Evolutionary conservation across 2,797 vertebrate species (phyloP), one percentile per base, ranked within the genome.

Genomic region (Clarias fuscus): DNA sequence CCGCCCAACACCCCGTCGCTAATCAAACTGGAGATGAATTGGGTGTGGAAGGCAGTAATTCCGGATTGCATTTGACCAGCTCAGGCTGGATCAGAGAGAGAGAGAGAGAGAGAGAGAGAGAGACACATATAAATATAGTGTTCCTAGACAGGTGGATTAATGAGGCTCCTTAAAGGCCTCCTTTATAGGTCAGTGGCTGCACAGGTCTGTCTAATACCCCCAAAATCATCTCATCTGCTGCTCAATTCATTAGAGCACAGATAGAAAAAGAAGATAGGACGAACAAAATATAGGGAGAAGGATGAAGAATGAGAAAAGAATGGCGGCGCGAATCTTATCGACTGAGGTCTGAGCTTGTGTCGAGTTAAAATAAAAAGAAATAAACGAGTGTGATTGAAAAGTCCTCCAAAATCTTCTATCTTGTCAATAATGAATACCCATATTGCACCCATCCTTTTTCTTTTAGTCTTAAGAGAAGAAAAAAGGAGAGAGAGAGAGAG

Each of bases 1-100:
- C 92, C 93, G 94, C 93, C 92, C 92, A 94, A 91, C 85, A 89
- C 88, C 82, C 84, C 78, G 88, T 89, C 67, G 88, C 93, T 95
- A 94, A 95, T 94, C 94, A 93, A 85, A 88, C 89, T 91, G 93
- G 90, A 93, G 94, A 94, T 92, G 92, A 94, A 94, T 93, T 94
- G 91, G 91, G 92, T 93, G 93, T 93, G 92, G 92, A 90, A 83
- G 90, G 85, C 87, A 92, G 93, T 94, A 94, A 94, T 94, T 95
- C 92, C 91, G 92, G 91, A 92, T 92, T 91, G 90, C 88, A 92
- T 94, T 93, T 94, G 93, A 93, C 91, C 91, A 92, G 89, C 90
- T 86, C 92, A 92, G 92, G 92, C 90, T 92, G 87, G 92, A 94
- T 93, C 91, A 91, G 91, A 93, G 22, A 61, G 58, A 71, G 64